Evolutionary conservation across 2,888 invertebrate genomes (phyloP).

Genomic region (Spisula subtruncata): DNA sequence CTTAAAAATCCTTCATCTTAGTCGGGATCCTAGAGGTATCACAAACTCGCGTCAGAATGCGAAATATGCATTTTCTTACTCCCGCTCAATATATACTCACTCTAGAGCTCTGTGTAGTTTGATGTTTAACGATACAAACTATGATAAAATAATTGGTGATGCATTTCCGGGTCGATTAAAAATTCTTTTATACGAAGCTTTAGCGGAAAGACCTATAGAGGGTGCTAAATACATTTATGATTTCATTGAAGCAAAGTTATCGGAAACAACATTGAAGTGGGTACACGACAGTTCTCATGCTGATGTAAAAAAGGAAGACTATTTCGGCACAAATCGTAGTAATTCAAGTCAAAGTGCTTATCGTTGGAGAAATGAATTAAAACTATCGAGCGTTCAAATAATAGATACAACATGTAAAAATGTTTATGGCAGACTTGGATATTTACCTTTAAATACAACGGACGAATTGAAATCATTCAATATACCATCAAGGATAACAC

Average conservation of each 20-base stretch:
- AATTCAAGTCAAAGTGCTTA: slow-evolving; percentile 27
- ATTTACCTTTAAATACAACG: too few relatives aligned
- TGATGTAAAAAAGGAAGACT: not conserved
- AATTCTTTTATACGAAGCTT: slow-evolving; percentile 33
- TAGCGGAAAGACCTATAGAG: slow-evolving; percentile 34
- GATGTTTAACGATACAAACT: slow-evolving; percentile 23
- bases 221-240: slow-evolving; percentile 34
- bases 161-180: not conserved
- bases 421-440: too few relatives aligned
- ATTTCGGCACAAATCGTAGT: slow-evolving; percentile 3
- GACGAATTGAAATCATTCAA: too few relatives aligned
- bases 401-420: slow-evolving; percentile 11
- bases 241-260: slow-evolving; percentile 26
- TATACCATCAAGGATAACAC: too few relatives aligned
- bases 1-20: slow-evolving; percentile 46
- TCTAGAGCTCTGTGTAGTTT: slow-evolving; percentile 28
- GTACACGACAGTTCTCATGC: slow-evolving; percentile 25
- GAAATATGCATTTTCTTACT: not conserved
- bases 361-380: slow-evolving; percentile 7
- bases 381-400: slow-evolving; percentile 8
- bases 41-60: slow-evolving; percentile 28
- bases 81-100: not conserved
- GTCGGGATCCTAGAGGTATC: slow-evolving; percentile 52
- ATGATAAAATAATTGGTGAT: not conserved
- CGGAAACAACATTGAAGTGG: not conserved